Evolutionary conservation across 2,113 vertebrate genomes (phyloP).

Genomic region (Sinocyclocheilus maitianheensis): DNA sequence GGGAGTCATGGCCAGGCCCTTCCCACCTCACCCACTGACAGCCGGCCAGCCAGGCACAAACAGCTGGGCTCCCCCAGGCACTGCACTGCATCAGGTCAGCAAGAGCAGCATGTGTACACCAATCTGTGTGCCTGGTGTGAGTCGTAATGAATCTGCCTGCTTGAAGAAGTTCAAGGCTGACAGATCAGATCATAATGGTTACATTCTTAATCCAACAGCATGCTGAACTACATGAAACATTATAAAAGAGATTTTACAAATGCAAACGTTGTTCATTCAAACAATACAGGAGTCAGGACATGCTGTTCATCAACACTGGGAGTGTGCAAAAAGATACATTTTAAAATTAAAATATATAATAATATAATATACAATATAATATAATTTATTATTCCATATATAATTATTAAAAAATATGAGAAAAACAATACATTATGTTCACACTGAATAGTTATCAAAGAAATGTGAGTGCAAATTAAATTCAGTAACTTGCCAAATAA

Average conservation of each 20-base stretch:
- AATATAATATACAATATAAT: neutral
- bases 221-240: neutral
- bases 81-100: constrained; percentile 49
- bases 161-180: constrained; percentile 13
- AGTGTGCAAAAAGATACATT: neutral
- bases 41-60: constrained; percentile 60
- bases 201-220: constrained; percentile 14
- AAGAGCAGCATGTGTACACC: constrained; percentile 42
- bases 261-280: neutral
- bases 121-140: constrained; percentile 9
- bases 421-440: neutral
- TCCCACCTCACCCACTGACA: constrained; percentile 59
- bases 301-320: neutral
- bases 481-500: neutral
- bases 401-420: neutral
- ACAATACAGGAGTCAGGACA: neutral
- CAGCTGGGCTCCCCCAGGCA: constrained; percentile 66
- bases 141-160: constrained; percentile 12
- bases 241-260: neutral
- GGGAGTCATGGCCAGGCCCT: constrained; percentile 49
- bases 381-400: neutral
- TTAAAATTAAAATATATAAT: too few species aligned
- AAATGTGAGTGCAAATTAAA: too few species aligned
- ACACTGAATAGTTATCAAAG: neutral
- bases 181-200: neutral